These are phyloP conservation scores for Chaetorhynchus papuensis DNA, from an alignment of 2,113 vertebrate species.

Conservation along the genomic window DNA sequence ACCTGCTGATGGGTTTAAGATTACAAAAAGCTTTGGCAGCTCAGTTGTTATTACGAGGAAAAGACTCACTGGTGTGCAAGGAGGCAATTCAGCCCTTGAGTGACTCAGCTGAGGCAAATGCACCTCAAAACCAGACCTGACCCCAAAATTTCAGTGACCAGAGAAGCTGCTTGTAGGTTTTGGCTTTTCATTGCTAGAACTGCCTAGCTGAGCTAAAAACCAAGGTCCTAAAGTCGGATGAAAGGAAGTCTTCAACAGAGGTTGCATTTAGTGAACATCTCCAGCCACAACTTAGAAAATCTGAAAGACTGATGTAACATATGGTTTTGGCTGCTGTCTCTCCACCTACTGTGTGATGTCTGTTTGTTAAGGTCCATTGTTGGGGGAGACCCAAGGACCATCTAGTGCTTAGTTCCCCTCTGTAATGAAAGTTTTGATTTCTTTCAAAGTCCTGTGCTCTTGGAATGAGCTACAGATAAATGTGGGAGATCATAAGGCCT, in stretches of 20 bases:
- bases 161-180: not conserved
- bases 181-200: not conserved
- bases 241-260: not conserved
- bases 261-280: not conserved
- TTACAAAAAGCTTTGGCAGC: not conserved
- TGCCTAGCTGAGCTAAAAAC: not conserved
- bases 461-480: not conserved
- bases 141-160: not conserved
- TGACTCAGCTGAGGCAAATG: not conserved
- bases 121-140: not conserved
- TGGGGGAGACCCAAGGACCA: not conserved
- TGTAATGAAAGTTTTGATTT: not conserved
- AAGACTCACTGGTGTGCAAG: rapidly evolving
- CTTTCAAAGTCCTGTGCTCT: not conserved
- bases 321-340: not conserved
- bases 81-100: not conserved
- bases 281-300: not conserved
- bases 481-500: not conserved
- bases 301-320: not conserved
- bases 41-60: not conserved
- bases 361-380: not conserved
- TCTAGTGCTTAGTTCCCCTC: not conserved
- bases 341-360: not conserved
- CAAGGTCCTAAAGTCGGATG: not conserved
- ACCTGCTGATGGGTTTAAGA: not conserved